Evolutionary conservation across 2,113 vertebrate genomes (phyloP).

Genomic region (Sinocyclocheilus anshuiensis): DNA sequence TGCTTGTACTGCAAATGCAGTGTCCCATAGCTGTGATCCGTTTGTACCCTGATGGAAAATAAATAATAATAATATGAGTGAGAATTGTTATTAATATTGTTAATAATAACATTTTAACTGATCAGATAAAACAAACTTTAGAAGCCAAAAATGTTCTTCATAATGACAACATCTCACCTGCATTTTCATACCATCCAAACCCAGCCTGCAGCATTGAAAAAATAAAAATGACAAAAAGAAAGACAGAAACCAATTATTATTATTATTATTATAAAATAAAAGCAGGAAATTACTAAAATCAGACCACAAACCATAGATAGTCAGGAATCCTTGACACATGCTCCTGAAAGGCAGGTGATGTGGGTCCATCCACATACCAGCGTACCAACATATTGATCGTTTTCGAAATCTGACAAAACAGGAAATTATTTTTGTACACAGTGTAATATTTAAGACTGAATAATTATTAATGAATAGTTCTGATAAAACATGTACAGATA

Average conservation of each 20-base stretch:
- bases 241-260: background rate
- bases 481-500: background rate
- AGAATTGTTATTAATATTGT: background rate
- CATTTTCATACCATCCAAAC: conserved; percentile 97
- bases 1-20: conserved; percentile 90
- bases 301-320: conserved; percentile 87
- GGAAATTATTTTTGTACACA: background rate
- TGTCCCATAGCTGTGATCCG: conserved; percentile 96
- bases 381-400: conserved; percentile 94
- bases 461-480: background rate
- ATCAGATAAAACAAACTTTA: background rate
- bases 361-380: conserved; percentile 85
- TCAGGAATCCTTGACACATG: conserved; percentile 91
- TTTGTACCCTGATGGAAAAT: conserved; percentile 85
- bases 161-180: conserved; percentile 79
- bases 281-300: background rate
- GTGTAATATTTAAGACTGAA: background rate
- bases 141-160: background rate
- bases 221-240: background rate
- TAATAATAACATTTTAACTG: background rate
- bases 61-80: background rate
- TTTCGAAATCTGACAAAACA: conserved; percentile 87
- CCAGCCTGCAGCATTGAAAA: conserved; percentile 80
- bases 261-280: background rate
- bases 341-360: conserved; percentile 83